Conservation (phyloP, 2,888 invertebrate species). For the Plebejus anna region DNA sequence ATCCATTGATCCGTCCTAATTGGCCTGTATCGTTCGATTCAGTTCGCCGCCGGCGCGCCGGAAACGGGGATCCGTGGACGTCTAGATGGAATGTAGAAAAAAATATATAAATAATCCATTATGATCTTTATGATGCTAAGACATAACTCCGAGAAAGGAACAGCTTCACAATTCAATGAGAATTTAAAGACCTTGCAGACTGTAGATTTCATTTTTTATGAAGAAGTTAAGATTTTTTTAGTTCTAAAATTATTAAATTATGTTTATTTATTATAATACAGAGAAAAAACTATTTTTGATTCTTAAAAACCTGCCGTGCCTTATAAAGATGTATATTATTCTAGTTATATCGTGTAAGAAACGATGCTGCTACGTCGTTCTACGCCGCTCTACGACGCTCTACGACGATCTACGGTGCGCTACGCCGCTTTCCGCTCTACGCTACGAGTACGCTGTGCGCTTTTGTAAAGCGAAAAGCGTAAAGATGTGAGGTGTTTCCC, state of each 20-base stretch:
- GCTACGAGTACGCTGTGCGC: not conserved
- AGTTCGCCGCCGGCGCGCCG: slow-evolving; percentile 31
- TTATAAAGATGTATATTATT: no score
- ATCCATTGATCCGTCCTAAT: slow-evolving; percentile 27
- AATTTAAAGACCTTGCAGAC: slow-evolving; percentile 49
- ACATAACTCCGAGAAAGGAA: slow-evolving; percentile 53
- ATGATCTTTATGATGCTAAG: slow-evolving; percentile 47
- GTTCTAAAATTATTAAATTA: no score
- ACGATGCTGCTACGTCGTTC: not conserved
- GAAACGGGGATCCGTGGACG: slow-evolving; percentile 40
- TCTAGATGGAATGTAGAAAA: slow-evolving; percentile 48
- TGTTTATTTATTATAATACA: no score
- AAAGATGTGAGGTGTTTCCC: not conserved
- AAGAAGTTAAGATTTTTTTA: no score
- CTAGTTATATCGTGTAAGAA: no score
- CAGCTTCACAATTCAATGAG: slow-evolving; percentile 46
- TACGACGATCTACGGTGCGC: not conserved
- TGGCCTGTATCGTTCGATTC: slow-evolving; percentile 20
- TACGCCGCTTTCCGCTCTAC: slow-evolving; percentile 21
- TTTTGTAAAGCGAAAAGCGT: not conserved
- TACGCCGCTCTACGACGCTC: not conserved
- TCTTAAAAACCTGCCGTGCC: no score
- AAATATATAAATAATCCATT: slow-evolving; percentile 47
- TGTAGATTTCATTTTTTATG: slow-evolving; percentile 28
- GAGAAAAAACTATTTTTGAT: no score